Evolutionary conservation across 2,113 vertebrate species (phyloP), one percentile per base, ranked within the genome.

Genomic region (Anguilla rostrata): DNA sequence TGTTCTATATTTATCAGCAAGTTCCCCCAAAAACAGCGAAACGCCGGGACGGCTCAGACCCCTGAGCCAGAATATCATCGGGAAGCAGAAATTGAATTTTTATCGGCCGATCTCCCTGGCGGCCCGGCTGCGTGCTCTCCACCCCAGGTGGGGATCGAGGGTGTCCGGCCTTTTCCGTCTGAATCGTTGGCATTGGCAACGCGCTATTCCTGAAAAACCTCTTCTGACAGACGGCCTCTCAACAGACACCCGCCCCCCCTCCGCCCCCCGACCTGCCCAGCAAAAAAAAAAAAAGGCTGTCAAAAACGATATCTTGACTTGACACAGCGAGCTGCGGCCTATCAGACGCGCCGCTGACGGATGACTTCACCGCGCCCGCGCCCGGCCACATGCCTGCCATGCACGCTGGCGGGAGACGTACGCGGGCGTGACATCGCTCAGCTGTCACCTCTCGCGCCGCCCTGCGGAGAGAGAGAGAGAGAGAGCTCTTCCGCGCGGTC

Each of bases 261-360:
- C 34, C 84, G 46, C 43, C 39, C 0, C 29, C 29, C 53, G n/a
- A n/a, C 53, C 53, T 11, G 53, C 53, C 53, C 34, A 34, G 1
- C 34, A 34, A 34, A 34, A 34, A 46, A 46, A 60, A 71, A n/a
- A 71, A 71, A 8, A 63, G 81, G 53, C 18, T 49, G 39, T 81
- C 78, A 63, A 4, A 39, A 66, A 49, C 49, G 56, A n/a, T 81
- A 63, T 86, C 78, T 14, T 34, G 56, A 57, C 26, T 46, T 20
- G 22, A 39, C 22, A 78, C 22, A 53, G 53, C 78, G n/a, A 57
- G 20, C 34, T 26, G 22, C 26, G 56, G 34, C 34, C 85, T 29
- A 81, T 81, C 85, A 12, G 85, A 81, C 85, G 66, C 34, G 85
- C 56, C 6, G 53, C 78, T 43, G 85, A 81, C 26, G 56, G 79